phyloP scores from a whole-genome alignment of 1,140 invertebrate species.

The Drosophila parvula region DNA sequence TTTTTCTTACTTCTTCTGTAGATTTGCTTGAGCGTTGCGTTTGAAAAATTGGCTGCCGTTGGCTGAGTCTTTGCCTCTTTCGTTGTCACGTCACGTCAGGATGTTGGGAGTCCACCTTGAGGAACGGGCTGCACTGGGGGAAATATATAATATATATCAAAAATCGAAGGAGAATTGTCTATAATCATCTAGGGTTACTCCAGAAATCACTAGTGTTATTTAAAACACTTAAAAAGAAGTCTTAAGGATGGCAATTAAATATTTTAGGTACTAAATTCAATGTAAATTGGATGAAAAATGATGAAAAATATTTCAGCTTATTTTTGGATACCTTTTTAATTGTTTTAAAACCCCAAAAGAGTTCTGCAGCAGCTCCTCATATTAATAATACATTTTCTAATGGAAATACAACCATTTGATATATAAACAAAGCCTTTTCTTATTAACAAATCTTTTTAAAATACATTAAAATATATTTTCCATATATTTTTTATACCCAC shows the following conservation, averaged over 20 bases:
- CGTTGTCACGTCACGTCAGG: slow-evolving; percentile 63
- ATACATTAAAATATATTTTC: not conserved
- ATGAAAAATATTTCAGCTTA: no score
- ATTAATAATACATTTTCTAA: not conserved
- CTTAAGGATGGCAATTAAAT: no score
- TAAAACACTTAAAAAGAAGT: no score
- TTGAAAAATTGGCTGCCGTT: slow-evolving; percentile 73
- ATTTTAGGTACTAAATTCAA: no score
- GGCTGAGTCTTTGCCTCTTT: slow-evolving; percentile 56
- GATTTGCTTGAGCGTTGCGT: slow-evolving; percentile 51
- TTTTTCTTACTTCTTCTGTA: slow-evolving; percentile 71
- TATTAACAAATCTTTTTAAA: not conserved
- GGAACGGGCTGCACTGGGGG: slow-evolving; percentile 13
- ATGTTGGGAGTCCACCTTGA: slow-evolving; percentile 41
- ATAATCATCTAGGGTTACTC: not conserved
- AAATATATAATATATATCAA: not conserved
- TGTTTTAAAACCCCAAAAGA: no score
- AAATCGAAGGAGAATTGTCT: not conserved
- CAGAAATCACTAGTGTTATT: no score
- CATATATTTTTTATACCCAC: no score
- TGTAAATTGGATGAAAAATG: no score
- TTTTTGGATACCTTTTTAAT: no score
- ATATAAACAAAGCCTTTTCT: not conserved
- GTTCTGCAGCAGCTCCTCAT: no score
- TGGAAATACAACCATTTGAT: not conserved